Conservation (phyloP, 2,113 vertebrate species). For the Xenopus tropicalis region DNA sequence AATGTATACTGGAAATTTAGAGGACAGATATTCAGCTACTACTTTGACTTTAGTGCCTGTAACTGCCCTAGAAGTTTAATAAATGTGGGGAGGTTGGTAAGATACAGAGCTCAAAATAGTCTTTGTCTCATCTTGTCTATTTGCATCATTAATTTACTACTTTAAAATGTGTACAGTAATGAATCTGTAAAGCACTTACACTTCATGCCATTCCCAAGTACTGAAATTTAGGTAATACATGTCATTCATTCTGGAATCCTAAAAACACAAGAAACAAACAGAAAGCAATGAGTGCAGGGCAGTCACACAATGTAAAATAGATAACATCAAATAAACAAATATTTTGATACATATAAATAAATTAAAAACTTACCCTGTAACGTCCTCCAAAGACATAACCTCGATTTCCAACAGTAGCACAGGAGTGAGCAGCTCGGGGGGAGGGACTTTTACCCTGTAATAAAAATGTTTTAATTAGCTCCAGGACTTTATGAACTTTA, state of each 20-base stretch:
- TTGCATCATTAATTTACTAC: no score
- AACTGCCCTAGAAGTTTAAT: no score
- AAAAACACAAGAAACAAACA: constrained; percentile 19
- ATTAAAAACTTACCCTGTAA: constrained; percentile 71
- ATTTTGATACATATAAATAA: background rate
- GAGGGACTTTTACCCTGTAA: constrained; percentile 83
- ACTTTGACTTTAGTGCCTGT: no score
- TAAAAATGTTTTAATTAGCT: background rate
- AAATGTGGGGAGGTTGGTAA: no score
- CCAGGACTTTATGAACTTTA: no score
- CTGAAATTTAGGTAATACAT: constrained; percentile 89
- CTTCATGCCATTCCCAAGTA: constrained; percentile 91
- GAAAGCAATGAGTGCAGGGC: background rate
- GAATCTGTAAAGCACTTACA: constrained; percentile 67
- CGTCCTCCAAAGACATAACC: constrained; percentile 93
- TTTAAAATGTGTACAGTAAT: no score
- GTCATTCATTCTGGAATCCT: constrained; percentile 92
- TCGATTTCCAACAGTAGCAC: constrained; percentile 83
- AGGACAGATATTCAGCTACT: no score
- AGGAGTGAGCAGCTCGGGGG: constrained; percentile 91
- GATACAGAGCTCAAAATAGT: no score
- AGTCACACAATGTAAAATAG: background rate
- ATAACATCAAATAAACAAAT: fast-evolving
- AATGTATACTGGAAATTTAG: no score
- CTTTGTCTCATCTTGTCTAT: no score